Evolutionary conservation across 2,113 vertebrate species (phyloP).

Genomic region (Synodontis membranacea): DNA sequence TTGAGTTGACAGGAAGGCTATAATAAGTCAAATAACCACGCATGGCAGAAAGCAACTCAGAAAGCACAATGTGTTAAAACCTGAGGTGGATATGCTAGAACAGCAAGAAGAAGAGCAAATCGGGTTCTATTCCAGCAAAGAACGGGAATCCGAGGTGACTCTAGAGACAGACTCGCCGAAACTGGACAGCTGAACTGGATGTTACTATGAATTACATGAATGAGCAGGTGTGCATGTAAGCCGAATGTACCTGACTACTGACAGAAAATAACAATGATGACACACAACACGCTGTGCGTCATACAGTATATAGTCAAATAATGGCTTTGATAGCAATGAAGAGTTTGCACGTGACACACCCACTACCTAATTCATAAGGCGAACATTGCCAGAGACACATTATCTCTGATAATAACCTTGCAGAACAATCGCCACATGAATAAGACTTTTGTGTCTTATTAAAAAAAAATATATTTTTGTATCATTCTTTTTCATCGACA

Average conservation of each 20-base stretch:
- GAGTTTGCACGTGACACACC: neutral
- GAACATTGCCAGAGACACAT: neutral
- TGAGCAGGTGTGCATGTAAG: neutral
- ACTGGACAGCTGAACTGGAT: neutral
- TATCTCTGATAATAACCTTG: neutral
- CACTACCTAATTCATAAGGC: neutral
- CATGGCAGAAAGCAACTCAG: neutral
- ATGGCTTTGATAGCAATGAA: neutral
- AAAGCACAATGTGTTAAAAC: neutral
- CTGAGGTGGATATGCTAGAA: too few species aligned
- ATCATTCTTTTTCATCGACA: neutral
- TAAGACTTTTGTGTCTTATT: neutral
- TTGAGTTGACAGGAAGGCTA: neutral
- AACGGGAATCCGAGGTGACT: neutral
- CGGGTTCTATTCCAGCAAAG: neutral
- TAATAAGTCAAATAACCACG: neutral
- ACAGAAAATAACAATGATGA: neutral
- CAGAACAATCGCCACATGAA: neutral
- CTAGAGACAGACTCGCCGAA: neutral
- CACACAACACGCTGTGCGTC: neutral
- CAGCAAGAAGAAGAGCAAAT: neutral
- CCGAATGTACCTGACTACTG: neutral
- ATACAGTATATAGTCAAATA: neutral
- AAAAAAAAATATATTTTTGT: neutral
- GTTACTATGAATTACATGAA: neutral